Evolutionary conservation across 2,113 vertebrate genomes (phyloP).

Genomic region (Salvelinus namaycush): DNA sequence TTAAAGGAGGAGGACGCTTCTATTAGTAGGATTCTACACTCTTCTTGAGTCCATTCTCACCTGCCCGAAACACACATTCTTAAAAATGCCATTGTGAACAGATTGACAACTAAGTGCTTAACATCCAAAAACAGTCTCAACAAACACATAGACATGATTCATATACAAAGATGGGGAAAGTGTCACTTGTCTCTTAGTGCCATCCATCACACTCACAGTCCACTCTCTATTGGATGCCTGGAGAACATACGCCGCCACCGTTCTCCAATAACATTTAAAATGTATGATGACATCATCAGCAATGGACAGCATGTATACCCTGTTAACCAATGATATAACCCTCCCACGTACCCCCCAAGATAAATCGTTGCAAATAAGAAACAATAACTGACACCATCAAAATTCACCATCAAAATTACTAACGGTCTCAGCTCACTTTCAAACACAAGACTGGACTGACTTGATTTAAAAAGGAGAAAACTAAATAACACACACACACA

Average conservation of each 20-base stretch:
- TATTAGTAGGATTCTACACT: constrained; percentile 1
- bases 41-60: constrained; percentile 38
- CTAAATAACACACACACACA: constrained; percentile 36
- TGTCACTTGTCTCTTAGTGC: constrained; percentile 65
- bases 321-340: constrained; percentile 76
- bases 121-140: constrained; percentile 64
- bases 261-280: constrained; percentile 42
- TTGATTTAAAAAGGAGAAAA: constrained; percentile 39
- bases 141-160: constrained; percentile 68
- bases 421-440: constrained; percentile 57
- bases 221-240: constrained; percentile 30
- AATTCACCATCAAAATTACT: constrained; percentile 61
- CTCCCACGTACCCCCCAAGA: constrained; percentile 43
- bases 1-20: constrained; percentile 26
- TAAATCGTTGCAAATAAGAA: constrained; percentile 62
- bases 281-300: constrained; percentile 55
- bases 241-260: constrained; percentile 39
- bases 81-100: constrained; percentile 63
- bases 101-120: constrained; percentile 72
- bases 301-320: constrained; percentile 70
- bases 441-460: constrained; percentile 64
- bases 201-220: constrained; percentile 42
- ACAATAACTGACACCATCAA: constrained; percentile 62
- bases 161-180: constrained; percentile 73
- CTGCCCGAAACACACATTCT: constrained; percentile 41